Base-by-base conservation (phyloP, 2,888 invertebrate species). In the Argyresthia albistria region DNA sequence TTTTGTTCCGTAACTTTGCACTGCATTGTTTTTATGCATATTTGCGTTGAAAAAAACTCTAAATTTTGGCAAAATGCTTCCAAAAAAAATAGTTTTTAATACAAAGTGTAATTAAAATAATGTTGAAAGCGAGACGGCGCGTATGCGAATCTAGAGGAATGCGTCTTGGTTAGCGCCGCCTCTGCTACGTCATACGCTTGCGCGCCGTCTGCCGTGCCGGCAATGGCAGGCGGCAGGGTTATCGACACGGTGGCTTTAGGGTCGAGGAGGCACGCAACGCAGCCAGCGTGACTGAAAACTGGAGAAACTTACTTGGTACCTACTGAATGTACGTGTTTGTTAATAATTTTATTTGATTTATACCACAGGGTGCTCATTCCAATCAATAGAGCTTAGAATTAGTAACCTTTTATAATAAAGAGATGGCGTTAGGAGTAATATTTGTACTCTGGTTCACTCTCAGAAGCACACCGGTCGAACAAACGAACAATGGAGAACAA, bases 121-220 rank as follows among this genome's bases (percentile, higher is more conserved):
- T 8, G 64, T 43, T 42, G 43, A 49, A 53, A 49, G 48, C 35
- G 11, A 25, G 25, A 25, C 25, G 36, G 25, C 61, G 63, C 63
- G 69, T 67, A 74, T 69, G 77, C 76, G 66, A 76, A 77, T 76
- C 63, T 67, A 63, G n/a, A 47, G 84, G 86, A 84, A 87, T 86
- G 84, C 73, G 72, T 65, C 75, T 69, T 74, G 65, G 54, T 59
- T 81, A 71, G 62, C 64, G 71, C 76, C 75, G 80, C 80, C 79
- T 66, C 58, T 65, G 63, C 56, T 73, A 80, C 80, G 80, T 78
- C 77, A 79, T 66, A 71, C 81, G 84, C 82, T 81, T 73, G 82
- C 83, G 84, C 43, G 46, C 14, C 50, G 14, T 16, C n/a, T 25
- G 48, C 25, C n/a, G 35, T 48, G 51, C 45, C 42, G 36, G n/a